These are phyloP conservation scores for Malachius bipustulatus DNA, from an alignment of 2,888 invertebrate genomes.

Conservation along the genomic window DNA sequence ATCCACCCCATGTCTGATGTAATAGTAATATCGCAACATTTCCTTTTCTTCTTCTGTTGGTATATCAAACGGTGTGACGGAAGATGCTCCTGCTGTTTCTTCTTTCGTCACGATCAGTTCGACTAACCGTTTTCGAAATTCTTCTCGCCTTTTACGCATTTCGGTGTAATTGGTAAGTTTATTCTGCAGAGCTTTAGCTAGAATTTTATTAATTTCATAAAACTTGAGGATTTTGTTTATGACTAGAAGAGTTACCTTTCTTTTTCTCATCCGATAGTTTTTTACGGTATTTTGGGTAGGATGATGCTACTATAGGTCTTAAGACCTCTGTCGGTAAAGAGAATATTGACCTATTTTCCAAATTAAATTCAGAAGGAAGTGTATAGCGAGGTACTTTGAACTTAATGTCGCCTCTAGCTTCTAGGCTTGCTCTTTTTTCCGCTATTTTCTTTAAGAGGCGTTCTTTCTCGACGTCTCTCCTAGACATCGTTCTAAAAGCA, in stretches of 20 bases:
- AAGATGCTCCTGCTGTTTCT: slow-evolving; percentile 39
- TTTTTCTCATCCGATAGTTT: slow-evolving; percentile 32
- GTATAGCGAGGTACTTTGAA: slow-evolving; percentile 44
- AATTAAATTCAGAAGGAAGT: slow-evolving; percentile 46
- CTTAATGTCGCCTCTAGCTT: slow-evolving; percentile 38
- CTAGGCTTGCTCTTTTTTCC: slow-evolving; percentile 34
- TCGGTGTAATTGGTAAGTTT: too few species aligned
- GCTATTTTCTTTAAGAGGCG: slow-evolving; percentile 38
- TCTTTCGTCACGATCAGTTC: slow-evolving; percentile 55
- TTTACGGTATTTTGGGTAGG: slow-evolving; percentile 31
- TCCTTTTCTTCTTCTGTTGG: slow-evolving; percentile 55
- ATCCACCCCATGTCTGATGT: slow-evolving; percentile 81
- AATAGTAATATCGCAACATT: slow-evolving; percentile 75
- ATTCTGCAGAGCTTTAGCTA: too few species aligned
- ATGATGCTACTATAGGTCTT: slow-evolving; percentile 32
- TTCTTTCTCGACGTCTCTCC: slow-evolving; percentile 33
- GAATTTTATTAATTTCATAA: too few species aligned
- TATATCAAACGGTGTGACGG: slow-evolving; percentile 37
- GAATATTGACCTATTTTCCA: slow-evolving; percentile 46
- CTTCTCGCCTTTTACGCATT: slow-evolving; percentile 63
- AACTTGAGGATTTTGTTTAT: too few species aligned
- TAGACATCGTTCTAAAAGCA: too few species aligned
- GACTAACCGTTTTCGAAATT: slow-evolving; percentile 69
- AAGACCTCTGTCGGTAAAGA: slow-evolving; percentile 50
- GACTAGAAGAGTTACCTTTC: slow-evolving; percentile 28